Evolutionary conservation across 2,113 vertebrate species (phyloP), one percentile per base, ranked within the genome.

Genomic region (Thunnus thynnus): DNA sequence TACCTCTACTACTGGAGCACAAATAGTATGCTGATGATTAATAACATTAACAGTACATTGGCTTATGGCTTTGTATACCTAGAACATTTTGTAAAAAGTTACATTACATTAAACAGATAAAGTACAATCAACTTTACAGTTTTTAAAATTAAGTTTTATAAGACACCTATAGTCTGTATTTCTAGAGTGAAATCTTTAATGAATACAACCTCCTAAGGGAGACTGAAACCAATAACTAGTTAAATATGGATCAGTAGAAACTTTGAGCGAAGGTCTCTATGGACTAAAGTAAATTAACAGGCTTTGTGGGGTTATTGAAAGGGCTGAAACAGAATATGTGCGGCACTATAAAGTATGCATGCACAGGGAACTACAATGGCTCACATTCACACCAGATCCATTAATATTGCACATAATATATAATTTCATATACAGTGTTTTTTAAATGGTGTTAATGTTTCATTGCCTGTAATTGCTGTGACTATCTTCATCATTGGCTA

Each of bases 201-300:
- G 36, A 84, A 72, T 66, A 61, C 30, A 47, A 36, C 25, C 7
- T 77, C 74, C 61, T 50, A 4, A 44, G 74, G 60, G 80, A 84
- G 62, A 61, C 8, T 71, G 63, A 72, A 86, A 89, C 72, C 69
- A 85, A 85, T 82, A 86, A 72, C 70, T 76, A 64, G 77, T 90
- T 92, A 86, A 84, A 87, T 73, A 81, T 86, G 69, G 74, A 84
- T 85, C 78, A 75, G 55, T 72, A 84, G 72, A 82, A 86, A 78
- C 47, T 85, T 78, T 68, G 69, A 78, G 46, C 54, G 69, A 78
- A 58, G 13, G 65, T 86, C 87, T 87, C 87, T n/a, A 32, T 3
- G 22, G 86, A 71, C 69, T 61, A 12, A 75, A 72, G 27, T 55
- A 78, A 84, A 81, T 87, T 70, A 86, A 60, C 64, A 74, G 54